These are phyloP conservation scores for Cryptoprocta ferox DNA, from an alignment of 2,797 vertebrate species.

Conservation along the genomic window DNA sequence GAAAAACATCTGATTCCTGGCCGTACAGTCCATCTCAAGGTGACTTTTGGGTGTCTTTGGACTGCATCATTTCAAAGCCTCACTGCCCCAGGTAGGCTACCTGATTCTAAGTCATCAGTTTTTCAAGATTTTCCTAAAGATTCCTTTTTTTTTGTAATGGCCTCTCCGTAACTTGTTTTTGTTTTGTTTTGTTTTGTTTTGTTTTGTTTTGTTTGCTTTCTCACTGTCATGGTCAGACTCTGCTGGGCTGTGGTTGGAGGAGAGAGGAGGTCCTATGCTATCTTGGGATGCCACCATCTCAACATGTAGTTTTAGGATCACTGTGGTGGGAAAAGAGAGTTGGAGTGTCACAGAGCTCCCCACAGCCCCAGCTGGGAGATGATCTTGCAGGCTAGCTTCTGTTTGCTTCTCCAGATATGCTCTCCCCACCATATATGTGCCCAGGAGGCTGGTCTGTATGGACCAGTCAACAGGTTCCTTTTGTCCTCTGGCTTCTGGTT, in stretches of 20 bases:
- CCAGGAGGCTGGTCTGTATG: neutral
- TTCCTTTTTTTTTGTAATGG: neutral
- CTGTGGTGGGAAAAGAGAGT: neutral
- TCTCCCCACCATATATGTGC: neutral
- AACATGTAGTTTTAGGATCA: neutral
- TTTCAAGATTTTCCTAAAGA: neutral
- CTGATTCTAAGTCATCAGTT: neutral
- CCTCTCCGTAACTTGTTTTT: neutral
- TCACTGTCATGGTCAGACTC: neutral
- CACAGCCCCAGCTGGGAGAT: neutral
- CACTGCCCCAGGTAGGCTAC: neutral
- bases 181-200: neutral
- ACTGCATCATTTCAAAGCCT: neutral
- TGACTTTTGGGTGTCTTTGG: neutral
- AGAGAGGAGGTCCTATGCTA: neutral
- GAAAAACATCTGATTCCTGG: conserved; percentile 37
- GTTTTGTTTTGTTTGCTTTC: neutral
- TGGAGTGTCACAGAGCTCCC: neutral
- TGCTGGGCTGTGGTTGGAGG: neutral
- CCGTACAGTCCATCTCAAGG: conserved; percentile 8
- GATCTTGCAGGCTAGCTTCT: neutral
- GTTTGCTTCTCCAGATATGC: neutral
- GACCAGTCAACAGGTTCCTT: neutral
- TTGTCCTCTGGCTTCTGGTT: neutral
- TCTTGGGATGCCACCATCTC: neutral